A percentile compares a stretch with the other conserved stretches of the same genome.
phyloP scores from a whole-genome alignment of 2,113 vertebrate species.

The Aphyosemion australe region DNA sequence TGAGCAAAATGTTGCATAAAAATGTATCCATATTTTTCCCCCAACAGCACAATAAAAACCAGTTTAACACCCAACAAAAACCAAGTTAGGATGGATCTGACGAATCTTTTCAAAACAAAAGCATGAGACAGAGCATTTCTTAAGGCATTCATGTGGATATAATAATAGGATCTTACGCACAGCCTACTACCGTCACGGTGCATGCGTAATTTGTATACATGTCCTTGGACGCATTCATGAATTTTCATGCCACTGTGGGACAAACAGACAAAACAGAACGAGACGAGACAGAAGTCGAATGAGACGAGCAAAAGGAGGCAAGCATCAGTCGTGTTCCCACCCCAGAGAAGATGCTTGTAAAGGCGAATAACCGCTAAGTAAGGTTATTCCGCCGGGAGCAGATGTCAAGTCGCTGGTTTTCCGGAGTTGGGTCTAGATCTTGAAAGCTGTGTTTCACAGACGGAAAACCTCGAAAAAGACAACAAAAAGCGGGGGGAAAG shows the following conservation, averaged over 20 bases:
- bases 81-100: conserved; percentile 58
- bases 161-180: conserved; percentile 67
- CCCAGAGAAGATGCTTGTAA: conserved; percentile 70
- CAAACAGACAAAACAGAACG: conserved; percentile 59
- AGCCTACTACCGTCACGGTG: conserved; percentile 63
- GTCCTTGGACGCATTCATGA: conserved; percentile 71
- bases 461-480: conserved; percentile 59
- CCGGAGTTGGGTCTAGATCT: conserved; percentile 71
- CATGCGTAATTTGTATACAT: conserved; percentile 72
- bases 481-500: conserved; percentile 50
- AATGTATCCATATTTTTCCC: no score
- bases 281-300: conserved; percentile 50
- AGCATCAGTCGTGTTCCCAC: conserved; percentile 74
- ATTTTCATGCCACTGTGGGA: conserved; percentile 66
- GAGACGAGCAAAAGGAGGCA: conserved; percentile 51
- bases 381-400: conserved; percentile 67
- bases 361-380: conserved; percentile 68
- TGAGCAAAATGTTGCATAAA: no score
- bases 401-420: conserved; percentile 57
- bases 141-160: conserved; percentile 42
- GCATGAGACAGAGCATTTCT: conserved; percentile 24
- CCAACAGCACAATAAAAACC: no score
- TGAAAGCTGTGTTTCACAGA: conserved; percentile 64
- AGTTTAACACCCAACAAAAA: conserved; percentile 2
- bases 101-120: conserved; percentile 42